These are phyloP conservation scores for Mythimna albipuncta DNA, from an alignment of 2,888 invertebrate species.

Conservation along the genomic window DNA sequence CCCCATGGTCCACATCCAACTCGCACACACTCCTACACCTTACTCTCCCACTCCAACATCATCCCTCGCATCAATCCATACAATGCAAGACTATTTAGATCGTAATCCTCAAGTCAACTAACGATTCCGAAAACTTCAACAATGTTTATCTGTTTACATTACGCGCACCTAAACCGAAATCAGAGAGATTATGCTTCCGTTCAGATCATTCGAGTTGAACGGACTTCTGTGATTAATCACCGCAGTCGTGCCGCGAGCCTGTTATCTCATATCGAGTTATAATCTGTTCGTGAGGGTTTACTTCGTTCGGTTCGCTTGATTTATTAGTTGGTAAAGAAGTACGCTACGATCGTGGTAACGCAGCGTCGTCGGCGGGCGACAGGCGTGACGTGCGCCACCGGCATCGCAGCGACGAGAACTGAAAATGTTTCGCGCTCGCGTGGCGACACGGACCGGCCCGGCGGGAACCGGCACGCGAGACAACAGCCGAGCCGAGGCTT, in stretches of 20 bases:
- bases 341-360: constrained; percentile 83
- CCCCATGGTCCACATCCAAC: constrained; percentile 82
- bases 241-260: constrained; percentile 75
- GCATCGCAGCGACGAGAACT: constrained; percentile 86
- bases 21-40: constrained; percentile 71
- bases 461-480: constrained; percentile 77
- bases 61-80: constrained; percentile 70
- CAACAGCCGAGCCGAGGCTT: constrained; percentile 74
- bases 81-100: constrained; percentile 66
- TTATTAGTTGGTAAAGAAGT: constrained; percentile 85
- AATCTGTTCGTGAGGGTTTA: constrained; percentile 85
- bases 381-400: constrained; percentile 81
- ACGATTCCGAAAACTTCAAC: constrained; percentile 82
- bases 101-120: constrained; percentile 77
- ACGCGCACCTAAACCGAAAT: constrained; percentile 80
- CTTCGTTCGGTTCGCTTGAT: constrained; percentile 82
- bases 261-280: constrained; percentile 86
- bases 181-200: constrained; percentile 80
- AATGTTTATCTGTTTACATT: constrained; percentile 86
- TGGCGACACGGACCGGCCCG: constrained; percentile 70
- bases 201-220: constrained; percentile 75
- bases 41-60: constrained; percentile 69
- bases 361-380: constrained; percentile 71
- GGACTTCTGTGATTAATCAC: constrained; percentile 85
- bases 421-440: constrained; percentile 68